A percentile compares a stretch with the other conserved stretches of the same genome.
phyloP scores from a whole-genome alignment of 2,888 invertebrate genomes.

The Actias luna region DNA sequence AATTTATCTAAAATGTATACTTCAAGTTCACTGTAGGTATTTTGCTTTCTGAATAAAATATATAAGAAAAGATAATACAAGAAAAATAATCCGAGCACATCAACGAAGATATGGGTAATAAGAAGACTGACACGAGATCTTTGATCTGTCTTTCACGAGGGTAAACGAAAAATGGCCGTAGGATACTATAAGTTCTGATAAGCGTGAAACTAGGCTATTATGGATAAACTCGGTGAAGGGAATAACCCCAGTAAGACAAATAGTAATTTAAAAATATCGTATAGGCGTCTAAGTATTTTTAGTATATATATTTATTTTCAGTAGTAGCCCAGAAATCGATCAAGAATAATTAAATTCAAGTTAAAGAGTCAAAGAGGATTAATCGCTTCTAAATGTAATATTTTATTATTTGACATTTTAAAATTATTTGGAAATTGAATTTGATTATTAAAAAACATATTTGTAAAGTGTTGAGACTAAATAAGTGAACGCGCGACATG shows the following conservation, averaged over 20 bases:
- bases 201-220: slow-evolving; percentile 25
- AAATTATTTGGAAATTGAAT: too few relatives aligned
- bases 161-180: slow-evolving; percentile 22
- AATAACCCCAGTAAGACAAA: slow-evolving; percentile 1
- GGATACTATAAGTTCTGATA: slow-evolving; percentile 23
- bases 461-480: too few relatives aligned
- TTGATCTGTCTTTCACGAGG: slow-evolving; percentile 22
- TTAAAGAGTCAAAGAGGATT: too few relatives aligned
- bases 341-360: too few relatives aligned
- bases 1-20: too few relatives aligned
- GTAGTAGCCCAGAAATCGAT: too few relatives aligned
- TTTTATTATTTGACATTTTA: too few relatives aligned
- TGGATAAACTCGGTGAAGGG: slow-evolving; percentile 7
- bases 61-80: neutral
- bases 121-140: slow-evolving; percentile 11
- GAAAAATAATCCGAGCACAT: slow-evolving; percentile 8
- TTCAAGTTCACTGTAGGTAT: too few relatives aligned
- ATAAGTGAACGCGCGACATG: too few relatives aligned
- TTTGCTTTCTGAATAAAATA: neutral
- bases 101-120: slow-evolving; percentile 2
- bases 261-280: neutral
- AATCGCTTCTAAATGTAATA: too few relatives aligned
- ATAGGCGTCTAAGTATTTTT: neutral
- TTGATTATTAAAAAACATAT: too few relatives aligned
- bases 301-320: neutral